Evolutionary conservation across 92 coral and sea anemone genomes (phyloP), one percentile per base, ranked within the genome.

Genomic region (Bergia puertoricense): DNA sequence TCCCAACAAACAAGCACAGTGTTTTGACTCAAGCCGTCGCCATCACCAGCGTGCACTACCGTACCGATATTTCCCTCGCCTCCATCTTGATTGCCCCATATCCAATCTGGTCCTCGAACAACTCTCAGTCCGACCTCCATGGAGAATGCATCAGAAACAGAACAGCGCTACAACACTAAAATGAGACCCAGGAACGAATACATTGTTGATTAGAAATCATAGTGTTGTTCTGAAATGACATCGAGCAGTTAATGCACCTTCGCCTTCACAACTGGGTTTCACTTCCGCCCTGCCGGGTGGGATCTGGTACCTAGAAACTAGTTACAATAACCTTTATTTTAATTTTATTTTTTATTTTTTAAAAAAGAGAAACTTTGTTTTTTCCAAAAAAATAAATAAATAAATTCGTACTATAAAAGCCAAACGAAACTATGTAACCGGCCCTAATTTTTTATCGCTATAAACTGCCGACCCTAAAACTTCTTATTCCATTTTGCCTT

Each of bases 71-170:
- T 68, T 5, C 98, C 98, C 90, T 95, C 96, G 4, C 96, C 96
- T 9, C 93, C 96, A 73, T 95, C 98, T 86, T 93, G 94, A 36
- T 95, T 90, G 2, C 88, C 92, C 98, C 98, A 95, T 71, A 77
- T 90, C 98, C 98, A 95, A 36, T 91, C 94, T 16, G 98, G 98
- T 30, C 98, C 98, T 15, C 98, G 94, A 54, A 95, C 98, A 75
- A 95, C 98, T 51, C 98, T 89, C 37, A 87, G 66, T 9, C 98
- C 98, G 41, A 88, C 67, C 85, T 73, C 71, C 72, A 39, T 80
- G 9, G 50, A 45, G 51, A 13, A 40, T 51, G 46, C 79, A 76
- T 76, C 79, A 76, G 79, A 40, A 76, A 14, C 30, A 40, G 46
- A 76, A 39, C 23, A 65, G 44, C 5, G 16, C 50, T 18, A 11